Evolutionary conservation across 2,888 invertebrate species (phyloP).

Genomic region (Synergus umbraculus): DNA sequence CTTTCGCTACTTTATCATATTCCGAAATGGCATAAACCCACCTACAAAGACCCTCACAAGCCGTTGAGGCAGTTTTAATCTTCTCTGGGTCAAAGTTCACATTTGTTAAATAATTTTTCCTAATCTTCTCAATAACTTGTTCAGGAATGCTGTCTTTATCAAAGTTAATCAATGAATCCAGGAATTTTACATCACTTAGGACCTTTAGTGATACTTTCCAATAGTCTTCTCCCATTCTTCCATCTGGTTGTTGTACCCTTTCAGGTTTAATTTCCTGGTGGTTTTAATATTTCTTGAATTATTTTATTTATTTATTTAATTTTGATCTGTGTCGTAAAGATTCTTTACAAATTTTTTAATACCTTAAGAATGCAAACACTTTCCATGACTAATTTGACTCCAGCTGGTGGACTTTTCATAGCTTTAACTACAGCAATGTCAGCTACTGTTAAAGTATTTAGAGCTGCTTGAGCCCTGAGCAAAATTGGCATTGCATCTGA

Average conservation of each 20-base stretch:
- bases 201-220: slow-evolving; percentile 95
- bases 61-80: slow-evolving; percentile 90
- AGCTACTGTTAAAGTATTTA: slow-evolving; percentile 92
- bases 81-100: slow-evolving; percentile 96
- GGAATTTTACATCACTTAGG: slow-evolving; percentile 93
- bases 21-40: slow-evolving; percentile 98
- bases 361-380: slow-evolving; percentile 95
- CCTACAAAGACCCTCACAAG: slow-evolving; percentile 93
- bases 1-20: slow-evolving; percentile 94
- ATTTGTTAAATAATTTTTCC: slow-evolving; percentile 88
- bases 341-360: slow-evolving; percentile 45
- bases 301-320: neutral
- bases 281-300: neutral
- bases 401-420: slow-evolving; percentile 97
- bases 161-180: slow-evolving; percentile 91
- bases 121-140: slow-evolving; percentile 89
- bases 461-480: slow-evolving; percentile 89
- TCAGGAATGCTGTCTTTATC: slow-evolving; percentile 96
- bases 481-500: slow-evolving; percentile 95
- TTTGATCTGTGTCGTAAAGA: too few relatives aligned
- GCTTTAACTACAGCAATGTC: slow-evolving; percentile 96
- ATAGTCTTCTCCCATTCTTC: slow-evolving; percentile 93
- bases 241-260: slow-evolving; percentile 88
- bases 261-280: slow-evolving; percentile 91
- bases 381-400: slow-evolving; percentile 95